These are phyloP conservation scores for Parazoanthus swiftii DNA, from an alignment of 92 coral and sea anemone species.

Conservation along the genomic window DNA sequence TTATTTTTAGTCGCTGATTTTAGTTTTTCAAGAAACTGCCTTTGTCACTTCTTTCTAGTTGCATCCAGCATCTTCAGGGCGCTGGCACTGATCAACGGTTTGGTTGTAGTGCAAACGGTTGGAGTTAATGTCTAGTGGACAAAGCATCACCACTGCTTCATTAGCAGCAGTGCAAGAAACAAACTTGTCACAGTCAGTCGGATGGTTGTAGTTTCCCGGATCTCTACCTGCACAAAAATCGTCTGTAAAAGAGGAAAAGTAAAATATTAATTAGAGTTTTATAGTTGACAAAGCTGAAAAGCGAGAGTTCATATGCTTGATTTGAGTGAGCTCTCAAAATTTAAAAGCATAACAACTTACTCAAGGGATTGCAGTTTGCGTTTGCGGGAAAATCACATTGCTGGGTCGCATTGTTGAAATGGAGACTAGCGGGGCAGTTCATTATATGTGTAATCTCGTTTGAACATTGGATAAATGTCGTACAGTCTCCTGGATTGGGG, in stretches of 20 bases:
- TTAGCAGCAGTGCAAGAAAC: background rate
- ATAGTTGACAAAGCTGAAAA: no score
- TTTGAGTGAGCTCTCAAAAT: no score
- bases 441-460: background rate
- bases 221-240: background rate
- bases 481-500: background rate
- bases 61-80: slow-evolving; percentile 13
- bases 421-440: background rate
- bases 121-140: background rate
- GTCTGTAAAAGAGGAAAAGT: background rate
- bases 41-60: background rate
- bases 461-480: background rate
- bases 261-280: background rate
- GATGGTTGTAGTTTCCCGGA: background rate
- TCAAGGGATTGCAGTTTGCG: background rate
- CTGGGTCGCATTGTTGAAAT: background rate
- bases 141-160: background rate
- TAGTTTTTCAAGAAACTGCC: no score
- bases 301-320: no score
- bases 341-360: background rate
- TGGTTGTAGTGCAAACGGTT: background rate
- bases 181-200: slow-evolving; percentile 6
- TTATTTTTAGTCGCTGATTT: no score
- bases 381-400: background rate
- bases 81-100: slow-evolving; percentile 1